phyloP scores from a whole-genome alignment of 2,797 vertebrate genomes.

The Zalophus californianus region DNA sequence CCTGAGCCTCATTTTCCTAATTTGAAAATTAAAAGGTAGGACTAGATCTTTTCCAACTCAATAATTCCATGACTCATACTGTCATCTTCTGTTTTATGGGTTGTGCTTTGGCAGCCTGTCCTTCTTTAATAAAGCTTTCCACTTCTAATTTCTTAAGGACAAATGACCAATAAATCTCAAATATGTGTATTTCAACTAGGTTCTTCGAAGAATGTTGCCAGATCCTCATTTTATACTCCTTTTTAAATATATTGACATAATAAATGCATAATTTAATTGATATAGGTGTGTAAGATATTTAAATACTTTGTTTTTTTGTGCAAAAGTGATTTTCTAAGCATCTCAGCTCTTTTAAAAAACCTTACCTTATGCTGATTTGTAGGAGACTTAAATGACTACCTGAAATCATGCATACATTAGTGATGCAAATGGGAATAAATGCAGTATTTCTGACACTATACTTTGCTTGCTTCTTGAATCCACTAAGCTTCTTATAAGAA shows the following conservation, averaged over 20 bases:
- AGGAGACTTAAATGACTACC: background rate
- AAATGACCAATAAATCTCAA: slow-evolving; percentile 81
- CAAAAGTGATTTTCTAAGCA: slow-evolving; percentile 35
- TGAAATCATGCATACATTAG: background rate
- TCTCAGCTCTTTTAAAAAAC: background rate
- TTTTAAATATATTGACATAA: slow-evolving; percentile 27
- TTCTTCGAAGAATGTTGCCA: slow-evolving; percentile 58
- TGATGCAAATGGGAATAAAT: background rate
- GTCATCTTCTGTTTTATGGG: slow-evolving; percentile 64
- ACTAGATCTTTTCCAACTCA: background rate
- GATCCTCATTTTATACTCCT: slow-evolving; percentile 1
- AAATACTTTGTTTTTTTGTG: slow-evolving; percentile 38
- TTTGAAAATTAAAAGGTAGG: slow-evolving; percentile 32
- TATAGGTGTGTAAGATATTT: background rate
- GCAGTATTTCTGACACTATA: background rate
- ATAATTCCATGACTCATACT: slow-evolving; percentile 6
- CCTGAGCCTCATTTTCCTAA: slow-evolving; percentile 10
- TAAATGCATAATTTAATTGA: slow-evolving; percentile 9
- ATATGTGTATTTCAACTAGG: slow-evolving; percentile 73
- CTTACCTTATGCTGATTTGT: background rate
- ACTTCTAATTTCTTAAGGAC: slow-evolving; percentile 79
- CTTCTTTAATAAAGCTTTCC: slow-evolving; percentile 80
- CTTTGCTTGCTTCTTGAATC: slow-evolving; percentile 10
- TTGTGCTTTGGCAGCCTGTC: slow-evolving; percentile 81
- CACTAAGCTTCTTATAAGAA: background rate